Conservation (phyloP, 2,113 vertebrate genomes). For the Cnemophilus loriae region DNA sequence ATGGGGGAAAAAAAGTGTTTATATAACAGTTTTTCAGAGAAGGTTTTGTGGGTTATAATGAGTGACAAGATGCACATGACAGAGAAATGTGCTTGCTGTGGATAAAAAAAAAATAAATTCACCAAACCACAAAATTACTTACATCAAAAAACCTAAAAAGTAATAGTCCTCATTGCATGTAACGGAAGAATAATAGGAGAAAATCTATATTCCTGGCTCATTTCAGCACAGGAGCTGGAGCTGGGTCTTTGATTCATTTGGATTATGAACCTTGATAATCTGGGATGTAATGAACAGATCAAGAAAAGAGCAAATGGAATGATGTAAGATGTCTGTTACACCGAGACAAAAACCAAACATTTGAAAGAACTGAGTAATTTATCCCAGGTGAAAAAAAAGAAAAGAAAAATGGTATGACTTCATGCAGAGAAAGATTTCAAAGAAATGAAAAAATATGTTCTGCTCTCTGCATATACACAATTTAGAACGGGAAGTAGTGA, state of each 20-base stretch:
- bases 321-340: neutral
- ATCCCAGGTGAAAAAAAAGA: neutral
- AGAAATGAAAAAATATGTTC: neutral
- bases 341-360: neutral
- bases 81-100: neutral
- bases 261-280: neutral
- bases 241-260: neutral
- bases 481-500: neutral
- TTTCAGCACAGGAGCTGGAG: neutral
- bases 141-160: neutral
- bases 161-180: neutral
- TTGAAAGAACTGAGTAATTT: neutral
- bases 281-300: neutral
- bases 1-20: neutral
- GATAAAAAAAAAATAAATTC: neutral
- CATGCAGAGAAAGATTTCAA: neutral
- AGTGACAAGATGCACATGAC: neutral
- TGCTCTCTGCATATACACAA: neutral
- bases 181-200: neutral
- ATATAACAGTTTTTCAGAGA: neutral
- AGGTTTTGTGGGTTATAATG: neutral
- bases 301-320: neutral
- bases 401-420: neutral
- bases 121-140: neutral
- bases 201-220: neutral